Evolutionary conservation across 2,888 invertebrate genomes (phyloP).

Genomic region (Mimachlamys varia): DNA sequence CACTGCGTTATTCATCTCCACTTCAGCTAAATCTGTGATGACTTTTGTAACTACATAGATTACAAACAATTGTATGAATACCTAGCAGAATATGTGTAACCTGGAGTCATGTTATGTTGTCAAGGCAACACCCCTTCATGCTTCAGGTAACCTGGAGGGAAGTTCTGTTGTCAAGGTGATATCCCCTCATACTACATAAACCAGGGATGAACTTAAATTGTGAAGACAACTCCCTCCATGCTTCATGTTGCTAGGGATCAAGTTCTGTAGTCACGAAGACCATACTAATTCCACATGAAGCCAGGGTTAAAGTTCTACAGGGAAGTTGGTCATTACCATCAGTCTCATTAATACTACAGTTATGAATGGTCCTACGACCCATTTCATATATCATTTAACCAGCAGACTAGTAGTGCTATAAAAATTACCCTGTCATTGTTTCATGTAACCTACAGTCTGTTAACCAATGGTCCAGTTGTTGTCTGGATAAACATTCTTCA

Average conservation of each 20-base stretch:
- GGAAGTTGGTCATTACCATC: not conserved
- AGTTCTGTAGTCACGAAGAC: not conserved
- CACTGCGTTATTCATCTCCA: not conserved
- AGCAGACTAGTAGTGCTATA: not conserved
- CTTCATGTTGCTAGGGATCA: not conserved
- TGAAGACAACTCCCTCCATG: not conserved
- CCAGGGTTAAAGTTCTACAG: not conserved
- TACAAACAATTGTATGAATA: not conserved
- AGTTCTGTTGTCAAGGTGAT: too few species aligned
- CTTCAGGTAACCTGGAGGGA: not conserved
- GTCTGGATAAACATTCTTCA: too few species aligned
- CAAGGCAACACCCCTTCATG: too few species aligned
- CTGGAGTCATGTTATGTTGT: not conserved
- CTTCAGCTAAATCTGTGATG: not conserved
- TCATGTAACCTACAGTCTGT: not conserved
- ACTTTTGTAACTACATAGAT: not conserved
- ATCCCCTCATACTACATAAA: too few species aligned
- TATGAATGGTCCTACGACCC: not conserved
- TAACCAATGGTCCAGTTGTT: too few species aligned
- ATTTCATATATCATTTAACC: not conserved
- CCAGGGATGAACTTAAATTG: too few species aligned
- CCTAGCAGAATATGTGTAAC: not conserved
- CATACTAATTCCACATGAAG: not conserved
- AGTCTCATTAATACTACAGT: not conserved
- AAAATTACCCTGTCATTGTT: not conserved